phyloP scores from a whole-genome alignment of 1,140 invertebrate species.

The Atta colombica region DNA sequence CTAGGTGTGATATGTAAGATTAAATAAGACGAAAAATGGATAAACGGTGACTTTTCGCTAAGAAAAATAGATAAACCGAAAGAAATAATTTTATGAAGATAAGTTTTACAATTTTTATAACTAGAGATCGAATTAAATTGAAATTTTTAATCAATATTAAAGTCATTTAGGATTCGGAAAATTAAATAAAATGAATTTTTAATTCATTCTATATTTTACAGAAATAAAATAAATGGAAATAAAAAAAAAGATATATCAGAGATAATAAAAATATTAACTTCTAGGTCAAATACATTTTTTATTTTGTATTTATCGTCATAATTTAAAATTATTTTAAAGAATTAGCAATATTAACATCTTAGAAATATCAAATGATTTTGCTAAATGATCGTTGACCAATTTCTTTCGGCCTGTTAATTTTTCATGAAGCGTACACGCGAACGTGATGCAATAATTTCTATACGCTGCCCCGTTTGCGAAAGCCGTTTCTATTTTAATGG shows the following conservation, averaged over 20 bases:
- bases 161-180: background rate
- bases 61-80: slow-evolving; percentile 30
- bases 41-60: slow-evolving; percentile 38
- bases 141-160: background rate
- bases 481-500: slow-evolving; percentile 73
- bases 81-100: slow-evolving; percentile 9
- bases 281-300: background rate
- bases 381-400: background rate
- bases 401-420: slow-evolving; percentile 40
- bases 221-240: background rate
- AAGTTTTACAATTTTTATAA: background rate
- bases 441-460: slow-evolving; percentile 73
- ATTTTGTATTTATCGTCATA: background rate
- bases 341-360: background rate
- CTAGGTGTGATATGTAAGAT: slow-evolving; percentile 76
- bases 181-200: background rate
- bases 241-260: background rate
- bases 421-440: slow-evolving; percentile 17
- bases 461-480: slow-evolving; percentile 72
- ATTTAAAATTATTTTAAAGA: background rate
- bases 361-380: background rate
- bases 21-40: slow-evolving; percentile 66
- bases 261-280: slow-evolving; percentile 10
- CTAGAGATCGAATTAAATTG: background rate
- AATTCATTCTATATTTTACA: background rate